A percentile compares a stretch with the other conserved stretches of the same genome.
phyloP scores from a whole-genome alignment of 2,797 vertebrate species.

The Melanotaenia trifasciata region DNA sequence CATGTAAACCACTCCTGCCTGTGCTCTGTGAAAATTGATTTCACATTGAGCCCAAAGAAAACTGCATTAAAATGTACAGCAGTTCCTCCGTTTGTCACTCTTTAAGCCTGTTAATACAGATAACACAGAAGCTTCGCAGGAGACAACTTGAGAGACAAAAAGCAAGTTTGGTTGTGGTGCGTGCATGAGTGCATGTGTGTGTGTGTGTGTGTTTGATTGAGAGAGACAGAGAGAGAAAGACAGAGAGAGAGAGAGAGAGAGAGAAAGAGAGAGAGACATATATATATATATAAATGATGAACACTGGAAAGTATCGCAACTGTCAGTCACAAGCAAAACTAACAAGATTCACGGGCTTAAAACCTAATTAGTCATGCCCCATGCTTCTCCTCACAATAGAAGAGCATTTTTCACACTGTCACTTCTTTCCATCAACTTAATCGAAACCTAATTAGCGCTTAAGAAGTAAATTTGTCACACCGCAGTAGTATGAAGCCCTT shows the following conservation, averaged over 20 bases:
- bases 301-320: conserved; percentile 46
- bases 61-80: conserved; percentile 6
- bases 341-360: conserved; percentile 47
- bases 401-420: conserved; percentile 70
- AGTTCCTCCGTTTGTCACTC: conserved; percentile 16
- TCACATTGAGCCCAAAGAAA: conserved; percentile 1
- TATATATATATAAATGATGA: conserved; percentile 51
- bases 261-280: conserved; percentile 15
- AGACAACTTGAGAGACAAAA: conserved; percentile 13
- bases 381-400: conserved; percentile 51
- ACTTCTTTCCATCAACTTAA: conserved; percentile 68
- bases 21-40: conserved; percentile 4
- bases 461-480: conserved; percentile 79
- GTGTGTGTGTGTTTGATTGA: too few species aligned
- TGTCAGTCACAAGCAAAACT: conserved; percentile 47
- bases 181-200: not conserved
- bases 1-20: not conserved
- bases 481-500: conserved; percentile 48
- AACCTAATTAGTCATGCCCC: conserved; percentile 68
- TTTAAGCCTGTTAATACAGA: conserved; percentile 10
- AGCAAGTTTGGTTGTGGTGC: not conserved
- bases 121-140: conserved; percentile 5
- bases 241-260: too few species aligned
- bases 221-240: too few species aligned
- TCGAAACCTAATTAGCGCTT: conserved; percentile 72